Conservation (phyloP, 2,113 vertebrate species). For the Paedocypris sp. region DNA sequence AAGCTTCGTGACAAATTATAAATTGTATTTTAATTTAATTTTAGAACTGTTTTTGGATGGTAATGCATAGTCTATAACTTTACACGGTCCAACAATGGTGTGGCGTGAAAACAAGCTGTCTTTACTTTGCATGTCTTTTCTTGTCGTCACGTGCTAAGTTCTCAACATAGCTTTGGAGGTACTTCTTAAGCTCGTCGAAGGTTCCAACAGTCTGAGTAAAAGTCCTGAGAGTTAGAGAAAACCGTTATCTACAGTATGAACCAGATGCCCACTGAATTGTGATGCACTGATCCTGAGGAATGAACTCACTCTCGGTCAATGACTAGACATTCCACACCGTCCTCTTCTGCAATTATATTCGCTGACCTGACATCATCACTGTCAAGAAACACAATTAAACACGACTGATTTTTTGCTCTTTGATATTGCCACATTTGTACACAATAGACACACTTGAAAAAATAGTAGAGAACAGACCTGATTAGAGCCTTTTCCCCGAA, state of each 20-base stretch:
- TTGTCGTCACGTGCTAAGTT: conserved; percentile 59
- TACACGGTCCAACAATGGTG: too few species aligned
- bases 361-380: conserved; percentile 65
- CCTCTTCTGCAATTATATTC: conserved; percentile 64
- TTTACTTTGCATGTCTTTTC: conserved; percentile 60
- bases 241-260: background rate
- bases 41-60: too few species aligned
- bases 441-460: too few species aligned
- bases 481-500: conserved; percentile 68
- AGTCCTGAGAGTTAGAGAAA: conserved; percentile 42
- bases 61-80: too few species aligned
- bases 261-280: background rate
- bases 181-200: conserved; percentile 64
- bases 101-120: background rate
- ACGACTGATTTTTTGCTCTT: background rate
- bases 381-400: background rate
- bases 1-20: too few species aligned
- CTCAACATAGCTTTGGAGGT: conserved; percentile 64
- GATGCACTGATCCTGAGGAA: background rate
- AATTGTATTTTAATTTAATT: too few species aligned
- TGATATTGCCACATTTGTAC: too few species aligned
- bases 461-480: too few species aligned
- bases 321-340: conserved; percentile 63
- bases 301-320: conserved; percentile 65
- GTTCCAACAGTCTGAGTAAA: conserved; percentile 66